phyloP scores from a whole-genome alignment of 2,888 invertebrate species.

The Laspeyria flexula region DNA sequence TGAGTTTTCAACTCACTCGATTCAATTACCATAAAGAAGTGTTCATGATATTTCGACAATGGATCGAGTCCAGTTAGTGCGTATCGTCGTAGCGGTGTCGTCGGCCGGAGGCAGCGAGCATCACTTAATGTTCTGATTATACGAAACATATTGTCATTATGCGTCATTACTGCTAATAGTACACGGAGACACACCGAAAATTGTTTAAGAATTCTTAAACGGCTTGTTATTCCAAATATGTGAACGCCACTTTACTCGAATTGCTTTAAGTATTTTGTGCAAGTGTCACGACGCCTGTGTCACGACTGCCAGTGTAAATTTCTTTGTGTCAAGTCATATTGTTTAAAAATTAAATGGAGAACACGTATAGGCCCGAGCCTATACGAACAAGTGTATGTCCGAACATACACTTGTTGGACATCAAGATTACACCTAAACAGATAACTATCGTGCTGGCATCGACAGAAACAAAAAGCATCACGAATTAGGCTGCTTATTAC shows the following conservation, averaged over 20 bases:
- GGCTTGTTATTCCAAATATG: constrained; percentile 66
- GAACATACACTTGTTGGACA: no score
- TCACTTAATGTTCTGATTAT: constrained; percentile 72
- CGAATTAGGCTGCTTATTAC: constrained; percentile 11
- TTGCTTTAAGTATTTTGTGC: constrained; percentile 24
- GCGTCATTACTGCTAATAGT: constrained; percentile 79
- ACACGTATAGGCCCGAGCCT: background rate
- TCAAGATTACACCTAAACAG: no score
- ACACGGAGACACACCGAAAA: constrained; percentile 65
- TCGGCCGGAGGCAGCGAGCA: constrained; percentile 41
- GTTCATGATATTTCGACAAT: constrained; percentile 3
- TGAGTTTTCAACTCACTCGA: no score
- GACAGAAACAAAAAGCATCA: constrained; percentile 4
- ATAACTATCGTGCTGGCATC: no score
- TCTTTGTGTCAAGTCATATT: constrained; percentile 6
- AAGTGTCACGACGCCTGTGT: constrained; percentile 18
- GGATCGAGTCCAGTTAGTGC: constrained; percentile 7
- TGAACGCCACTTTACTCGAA: constrained; percentile 57
- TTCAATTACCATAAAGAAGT: background rate
- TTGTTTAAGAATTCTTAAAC: constrained; percentile 70
- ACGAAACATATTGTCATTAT: constrained; percentile 74
- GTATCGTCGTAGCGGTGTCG: constrained; percentile 32
- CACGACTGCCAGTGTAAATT: constrained; percentile 33
- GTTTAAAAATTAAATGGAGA: background rate
- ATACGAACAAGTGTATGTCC: background rate